phyloP scores from a whole-genome alignment of 1,140 invertebrate genomes.

The Temnothorax nylanderi region DNA sequence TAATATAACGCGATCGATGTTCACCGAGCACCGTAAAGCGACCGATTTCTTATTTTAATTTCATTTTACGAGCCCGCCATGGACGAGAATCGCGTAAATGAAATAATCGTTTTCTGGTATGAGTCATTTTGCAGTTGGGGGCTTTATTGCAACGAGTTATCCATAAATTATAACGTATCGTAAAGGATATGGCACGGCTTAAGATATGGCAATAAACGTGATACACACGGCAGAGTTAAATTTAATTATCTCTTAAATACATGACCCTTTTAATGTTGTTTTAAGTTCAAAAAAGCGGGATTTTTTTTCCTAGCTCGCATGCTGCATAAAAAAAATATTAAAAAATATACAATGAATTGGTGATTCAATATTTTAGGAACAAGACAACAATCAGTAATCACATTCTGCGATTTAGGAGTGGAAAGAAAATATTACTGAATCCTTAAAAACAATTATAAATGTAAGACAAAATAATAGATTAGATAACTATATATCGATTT shows the following conservation, averaged over 20 bases:
- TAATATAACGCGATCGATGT: slow-evolving; percentile 55
- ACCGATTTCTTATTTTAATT: slow-evolving; percentile 56
- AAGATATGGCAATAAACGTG: slow-evolving; percentile 39
- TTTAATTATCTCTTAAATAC: slow-evolving; percentile 51
- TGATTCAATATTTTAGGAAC: background rate
- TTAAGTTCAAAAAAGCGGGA: slow-evolving; percentile 20
- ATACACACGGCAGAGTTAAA: slow-evolving; percentile 25
- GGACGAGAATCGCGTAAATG: slow-evolving; percentile 1
- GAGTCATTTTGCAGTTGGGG: slow-evolving; percentile 4
- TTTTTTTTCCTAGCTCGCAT: background rate
- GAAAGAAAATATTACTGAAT: background rate
- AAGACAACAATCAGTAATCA: background rate
- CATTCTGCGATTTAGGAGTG: background rate
- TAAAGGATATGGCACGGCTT: slow-evolving; percentile 37
- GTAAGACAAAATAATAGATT: background rate
- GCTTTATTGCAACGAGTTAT: slow-evolving; percentile 50
- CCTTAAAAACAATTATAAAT: background rate
- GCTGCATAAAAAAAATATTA: background rate
- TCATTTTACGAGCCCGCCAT: slow-evolving; percentile 41
- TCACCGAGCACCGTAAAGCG: slow-evolving; percentile 11
- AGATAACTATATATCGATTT: background rate
- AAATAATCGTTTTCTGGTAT: slow-evolving; percentile 51
- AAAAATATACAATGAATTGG: background rate
- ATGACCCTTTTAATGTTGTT: slow-evolving; percentile 1
- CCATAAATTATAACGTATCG: slow-evolving; percentile 48